Percentiles rank a stretch among this genome's conserved stretches.
Evolutionary conservation across 2,797 vertebrate genomes (phyloP).

Genomic region (Antennarius maculatus): DNA sequence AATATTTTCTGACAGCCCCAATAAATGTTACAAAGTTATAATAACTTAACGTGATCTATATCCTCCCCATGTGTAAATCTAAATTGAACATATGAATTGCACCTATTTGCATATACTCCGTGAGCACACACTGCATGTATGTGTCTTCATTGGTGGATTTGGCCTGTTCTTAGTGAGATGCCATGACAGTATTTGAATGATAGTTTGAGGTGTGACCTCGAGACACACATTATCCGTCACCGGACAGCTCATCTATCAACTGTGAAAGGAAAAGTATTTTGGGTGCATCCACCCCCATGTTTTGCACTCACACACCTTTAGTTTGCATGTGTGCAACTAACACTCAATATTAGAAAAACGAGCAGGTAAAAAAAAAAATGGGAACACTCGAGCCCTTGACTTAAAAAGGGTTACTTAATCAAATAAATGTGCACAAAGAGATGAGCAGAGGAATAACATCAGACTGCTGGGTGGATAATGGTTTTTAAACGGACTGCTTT

Average conservation of each 20-base stretch:
- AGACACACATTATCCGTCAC: slow-evolving; percentile 50
- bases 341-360: slow-evolving; percentile 3
- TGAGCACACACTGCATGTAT: background rate
- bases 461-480: background rate
- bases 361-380: background rate
- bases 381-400: background rate
- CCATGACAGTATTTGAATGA: slow-evolving; percentile 32
- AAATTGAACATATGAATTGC: background rate
- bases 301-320: background rate
- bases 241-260: slow-evolving; percentile 30
- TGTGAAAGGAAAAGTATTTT: slow-evolving; percentile 3
- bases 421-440: background rate
- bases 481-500: background rate
- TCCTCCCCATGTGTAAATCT: background rate
- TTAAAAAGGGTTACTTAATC: background rate
- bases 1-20: slow-evolving; percentile 11
- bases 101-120: background rate
- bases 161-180: slow-evolving; percentile 17
- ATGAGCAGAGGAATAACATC: background rate
- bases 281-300: background rate
- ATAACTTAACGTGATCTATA: slow-evolving; percentile 19
- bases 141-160: slow-evolving; percentile 33
- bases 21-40: background rate
- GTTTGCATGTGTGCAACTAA: background rate
- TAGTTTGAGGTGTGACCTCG: slow-evolving; percentile 44